These are phyloP conservation scores for Drosophila neoperkinsi DNA, from an alignment of 2,888 invertebrate species.

Conservation along the genomic window DNA sequence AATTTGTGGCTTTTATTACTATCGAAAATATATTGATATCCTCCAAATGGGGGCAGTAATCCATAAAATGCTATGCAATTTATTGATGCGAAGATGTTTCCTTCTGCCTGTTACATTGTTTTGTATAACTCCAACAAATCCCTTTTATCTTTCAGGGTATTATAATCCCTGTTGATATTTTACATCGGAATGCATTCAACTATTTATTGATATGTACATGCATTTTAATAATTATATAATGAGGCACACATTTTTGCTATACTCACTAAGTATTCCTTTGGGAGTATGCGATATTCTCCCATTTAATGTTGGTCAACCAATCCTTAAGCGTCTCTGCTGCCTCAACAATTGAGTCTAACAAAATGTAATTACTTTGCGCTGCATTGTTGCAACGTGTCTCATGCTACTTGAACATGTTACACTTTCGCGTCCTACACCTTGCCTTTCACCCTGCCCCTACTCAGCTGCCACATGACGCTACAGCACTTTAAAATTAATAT, in stretches of 20 bases:
- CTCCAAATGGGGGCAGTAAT: not conserved
- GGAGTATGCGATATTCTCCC: not conserved
- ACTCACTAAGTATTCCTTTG: not conserved
- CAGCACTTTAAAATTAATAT: constrained; percentile 78
- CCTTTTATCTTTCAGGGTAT: accelerated
- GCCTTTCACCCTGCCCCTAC: not conserved
- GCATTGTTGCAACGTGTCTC: constrained; percentile 63
- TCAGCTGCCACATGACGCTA: constrained; percentile 17
- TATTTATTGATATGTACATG: not conserved
- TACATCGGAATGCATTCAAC: not conserved
- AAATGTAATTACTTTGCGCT: constrained; percentile 73
- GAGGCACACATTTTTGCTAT: not conserved
- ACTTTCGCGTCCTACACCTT: constrained; percentile 28
- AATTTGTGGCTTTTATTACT: no score
- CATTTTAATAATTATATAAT: not conserved
- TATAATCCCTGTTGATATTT: not conserved
- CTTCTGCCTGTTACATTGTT: not conserved
- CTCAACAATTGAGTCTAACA: constrained; percentile 12
- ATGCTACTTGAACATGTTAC: constrained; percentile 57
- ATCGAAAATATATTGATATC: no score
- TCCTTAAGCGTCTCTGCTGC: constrained; percentile 11
- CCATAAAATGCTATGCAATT: not conserved
- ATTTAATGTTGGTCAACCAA: constrained; percentile 12
- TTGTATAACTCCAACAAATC: no score
- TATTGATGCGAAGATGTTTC: not conserved